Percentiles rank a stretch among this genome's conserved stretches.
These are phyloP conservation scores for Tholera decimalis DNA, from an alignment of 2,888 invertebrate species.

Conservation along the genomic window DNA sequence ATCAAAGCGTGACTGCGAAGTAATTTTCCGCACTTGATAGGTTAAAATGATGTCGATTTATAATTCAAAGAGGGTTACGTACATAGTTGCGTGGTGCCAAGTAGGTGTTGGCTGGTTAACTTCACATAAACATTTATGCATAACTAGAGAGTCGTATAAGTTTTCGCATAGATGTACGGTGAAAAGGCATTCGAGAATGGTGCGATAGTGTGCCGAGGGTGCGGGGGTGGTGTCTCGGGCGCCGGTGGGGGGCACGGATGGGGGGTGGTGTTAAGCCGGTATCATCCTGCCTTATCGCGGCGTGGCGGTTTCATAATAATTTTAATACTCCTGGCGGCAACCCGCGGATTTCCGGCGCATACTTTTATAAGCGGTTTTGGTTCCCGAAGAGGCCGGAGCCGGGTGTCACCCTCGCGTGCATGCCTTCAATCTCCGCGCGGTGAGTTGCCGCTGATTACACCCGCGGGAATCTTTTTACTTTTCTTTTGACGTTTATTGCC, in stretches of 20 bases:
- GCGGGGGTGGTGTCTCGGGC: constrained; percentile 59
- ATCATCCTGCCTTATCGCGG: constrained; percentile 87
- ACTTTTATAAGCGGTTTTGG: constrained; percentile 84
- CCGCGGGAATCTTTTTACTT: constrained; percentile 78
- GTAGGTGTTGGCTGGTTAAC: constrained; percentile 54
- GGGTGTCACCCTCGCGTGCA: constrained; percentile 83
- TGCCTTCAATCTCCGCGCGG: constrained; percentile 77
- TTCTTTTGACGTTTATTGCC: constrained; percentile 78
- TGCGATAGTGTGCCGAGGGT: constrained; percentile 82
- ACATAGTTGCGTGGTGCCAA: constrained; percentile 28
- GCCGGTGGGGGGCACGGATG: constrained; percentile 69
- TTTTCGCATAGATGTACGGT: constrained; percentile 84
- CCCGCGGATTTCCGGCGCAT: constrained; percentile 79
- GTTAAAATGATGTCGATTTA: constrained; percentile 19
- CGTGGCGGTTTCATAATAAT: constrained; percentile 89
- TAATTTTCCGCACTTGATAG: neutral
- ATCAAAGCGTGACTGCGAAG: neutral
- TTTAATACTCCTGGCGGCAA: constrained; percentile 84
- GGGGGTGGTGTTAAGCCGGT: constrained; percentile 82
- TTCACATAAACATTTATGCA: constrained; percentile 76
- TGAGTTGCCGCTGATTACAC: constrained; percentile 79
- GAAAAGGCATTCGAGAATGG: constrained; percentile 84
- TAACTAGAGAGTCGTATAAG: constrained; percentile 79
- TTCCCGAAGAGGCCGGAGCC: constrained; percentile 71
- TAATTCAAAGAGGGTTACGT: constrained; percentile 6